These are phyloP conservation scores for Semibalanus balanoides DNA, from an alignment of 1,140 invertebrate genomes.

Conservation along the genomic window DNA sequence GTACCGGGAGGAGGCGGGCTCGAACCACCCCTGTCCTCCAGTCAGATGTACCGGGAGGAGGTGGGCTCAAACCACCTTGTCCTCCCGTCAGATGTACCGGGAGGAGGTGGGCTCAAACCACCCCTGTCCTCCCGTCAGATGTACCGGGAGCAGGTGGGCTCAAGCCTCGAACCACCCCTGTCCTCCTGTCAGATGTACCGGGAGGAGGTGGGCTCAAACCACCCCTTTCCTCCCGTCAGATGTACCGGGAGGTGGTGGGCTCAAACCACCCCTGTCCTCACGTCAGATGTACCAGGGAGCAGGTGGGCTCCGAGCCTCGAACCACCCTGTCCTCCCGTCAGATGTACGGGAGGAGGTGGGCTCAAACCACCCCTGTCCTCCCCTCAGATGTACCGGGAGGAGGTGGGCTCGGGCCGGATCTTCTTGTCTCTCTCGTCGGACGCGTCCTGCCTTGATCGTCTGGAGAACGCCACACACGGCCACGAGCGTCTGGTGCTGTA, in stretches of 20 bases:
- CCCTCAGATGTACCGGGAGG: conserved; percentile 28
- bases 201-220: conserved; percentile 35
- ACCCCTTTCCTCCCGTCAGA: background rate
- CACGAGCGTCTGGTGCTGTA: conserved; percentile 43
- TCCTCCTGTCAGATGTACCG: conserved; percentile 41
- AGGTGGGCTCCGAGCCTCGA: no score
- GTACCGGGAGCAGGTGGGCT: no score
- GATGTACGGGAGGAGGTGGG: conserved; percentile 40
- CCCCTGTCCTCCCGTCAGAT: no score
- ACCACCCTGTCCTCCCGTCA: conserved; percentile 30
- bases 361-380: conserved; percentile 21
- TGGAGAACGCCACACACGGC: conserved; percentile 41
- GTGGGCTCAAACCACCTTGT: no score
- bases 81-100: no score
- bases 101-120: no score
- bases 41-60: no score
- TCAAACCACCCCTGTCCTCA: background rate
- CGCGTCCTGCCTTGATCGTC: conserved; percentile 44
- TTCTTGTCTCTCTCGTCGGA: conserved; percentile 48
- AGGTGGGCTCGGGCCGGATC: conserved; percentile 36
- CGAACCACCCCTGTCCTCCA: no score
- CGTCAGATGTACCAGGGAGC: no score
- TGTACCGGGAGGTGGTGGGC: background rate
- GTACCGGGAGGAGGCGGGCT: no score
- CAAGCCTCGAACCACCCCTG: conserved; percentile 8